These are phyloP conservation scores for Myioborus miniatus DNA, from an alignment of 2,797 vertebrate genomes.

Conservation along the genomic window DNA sequence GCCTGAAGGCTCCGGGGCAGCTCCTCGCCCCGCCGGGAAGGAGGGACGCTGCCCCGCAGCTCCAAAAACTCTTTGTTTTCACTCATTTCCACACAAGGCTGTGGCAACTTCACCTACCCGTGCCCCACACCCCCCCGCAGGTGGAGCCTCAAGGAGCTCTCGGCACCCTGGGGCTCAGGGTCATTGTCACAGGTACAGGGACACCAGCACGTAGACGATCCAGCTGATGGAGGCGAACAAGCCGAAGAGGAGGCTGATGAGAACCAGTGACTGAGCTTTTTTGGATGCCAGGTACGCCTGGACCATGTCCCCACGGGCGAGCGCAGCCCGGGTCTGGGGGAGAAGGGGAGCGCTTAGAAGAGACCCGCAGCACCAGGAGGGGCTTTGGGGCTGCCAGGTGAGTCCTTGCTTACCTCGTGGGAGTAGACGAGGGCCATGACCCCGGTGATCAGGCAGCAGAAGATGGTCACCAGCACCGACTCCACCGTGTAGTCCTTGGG, in stretches of 20 bases:
- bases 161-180: rapidly evolving
- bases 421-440: slow-evolving; percentile 79
- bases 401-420: slow-evolving; percentile 70
- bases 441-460: slow-evolving; percentile 83
- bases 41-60: rapidly evolving
- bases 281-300: slow-evolving; percentile 74
- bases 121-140: neutral
- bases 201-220: slow-evolving; percentile 80
- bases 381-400: rapidly evolving
- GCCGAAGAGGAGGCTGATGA: slow-evolving; percentile 83
- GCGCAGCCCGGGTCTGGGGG: slow-evolving; percentile 74
- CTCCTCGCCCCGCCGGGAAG: rapidly evolving
- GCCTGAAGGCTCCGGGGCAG: neutral
- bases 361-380: rapidly evolving
- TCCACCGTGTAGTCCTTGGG: slow-evolving; percentile 84
- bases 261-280: slow-evolving; percentile 76
- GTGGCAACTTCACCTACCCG: rapidly evolving
- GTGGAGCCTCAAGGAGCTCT: neutral
- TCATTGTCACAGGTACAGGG: slow-evolving; percentile 62
- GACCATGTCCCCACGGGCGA: slow-evolving; percentile 73
- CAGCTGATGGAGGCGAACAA: slow-evolving; percentile 78
- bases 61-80: rapidly evolving
- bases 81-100: neutral
- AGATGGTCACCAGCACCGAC: slow-evolving; percentile 81
- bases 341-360: neutral